A percentile compares a stretch with the other conserved stretches of the same genome.
Conservation (phyloP, 2,888 invertebrate species). For the Agonopterix arenella region DNA sequence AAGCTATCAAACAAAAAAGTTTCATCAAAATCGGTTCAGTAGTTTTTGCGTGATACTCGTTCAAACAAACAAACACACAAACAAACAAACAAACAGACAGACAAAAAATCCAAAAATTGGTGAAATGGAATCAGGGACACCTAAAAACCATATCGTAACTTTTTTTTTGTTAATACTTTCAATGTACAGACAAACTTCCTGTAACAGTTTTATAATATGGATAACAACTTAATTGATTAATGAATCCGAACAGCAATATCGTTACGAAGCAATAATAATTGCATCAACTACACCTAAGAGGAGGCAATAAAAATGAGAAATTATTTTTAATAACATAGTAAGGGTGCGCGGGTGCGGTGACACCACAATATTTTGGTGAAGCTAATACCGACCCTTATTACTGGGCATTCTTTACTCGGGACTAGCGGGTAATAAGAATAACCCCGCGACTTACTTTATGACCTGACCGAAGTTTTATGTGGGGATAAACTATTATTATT, state of each 20-base stretch:
- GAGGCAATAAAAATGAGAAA: constrained; percentile 73
- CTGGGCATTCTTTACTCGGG: constrained; percentile 52
- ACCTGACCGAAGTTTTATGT: constrained; percentile 46
- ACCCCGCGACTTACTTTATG: constrained; percentile 56
- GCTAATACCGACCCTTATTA: constrained; percentile 48
- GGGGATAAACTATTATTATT: constrained; percentile 28
- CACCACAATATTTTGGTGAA: constrained; percentile 57
- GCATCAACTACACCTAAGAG: constrained; percentile 22
- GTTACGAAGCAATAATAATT: background rate
- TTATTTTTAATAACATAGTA: constrained; percentile 72
- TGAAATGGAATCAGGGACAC: too few species aligned
- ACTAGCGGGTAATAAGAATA: constrained; percentile 55
- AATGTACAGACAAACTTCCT: too few species aligned
- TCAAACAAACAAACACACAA: too few species aligned
- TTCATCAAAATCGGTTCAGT: too few species aligned
- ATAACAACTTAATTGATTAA: background rate
- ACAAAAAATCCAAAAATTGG: too few species aligned
- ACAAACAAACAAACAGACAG: too few species aligned
- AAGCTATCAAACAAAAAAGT: too few species aligned
- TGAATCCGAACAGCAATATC: constrained; percentile 1
- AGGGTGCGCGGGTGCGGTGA: constrained; percentile 32
- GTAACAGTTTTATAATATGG: too few species aligned
- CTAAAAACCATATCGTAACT: too few species aligned
- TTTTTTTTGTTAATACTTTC: too few species aligned
- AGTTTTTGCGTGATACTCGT: too few species aligned